Conservation (phyloP, 2,888 invertebrate species). For the Parascotia fuliginaria region DNA sequence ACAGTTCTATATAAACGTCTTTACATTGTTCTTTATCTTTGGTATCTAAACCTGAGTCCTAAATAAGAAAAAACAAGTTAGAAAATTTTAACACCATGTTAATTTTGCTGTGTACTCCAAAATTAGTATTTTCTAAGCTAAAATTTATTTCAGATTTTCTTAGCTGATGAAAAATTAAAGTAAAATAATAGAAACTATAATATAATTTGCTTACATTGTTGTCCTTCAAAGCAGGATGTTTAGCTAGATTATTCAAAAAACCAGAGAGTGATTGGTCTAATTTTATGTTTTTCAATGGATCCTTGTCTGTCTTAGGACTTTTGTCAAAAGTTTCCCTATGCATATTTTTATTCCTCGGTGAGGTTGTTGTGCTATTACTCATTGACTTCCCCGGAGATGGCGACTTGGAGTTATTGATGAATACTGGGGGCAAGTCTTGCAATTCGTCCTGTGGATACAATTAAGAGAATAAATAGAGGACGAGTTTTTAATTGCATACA, state of each 20-base stretch:
- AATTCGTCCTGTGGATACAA: slow-evolving; percentile 51
- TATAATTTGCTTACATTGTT: too few species aligned
- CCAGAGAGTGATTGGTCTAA: slow-evolving; percentile 56
- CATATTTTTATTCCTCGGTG: slow-evolving; percentile 46
- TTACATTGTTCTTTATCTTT: slow-evolving; percentile 69
- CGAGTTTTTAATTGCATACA: too few species aligned
- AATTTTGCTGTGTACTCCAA: too few species aligned
- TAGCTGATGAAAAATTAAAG: too few species aligned
- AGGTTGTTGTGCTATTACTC: slow-evolving; percentile 52
- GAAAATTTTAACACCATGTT: too few species aligned
- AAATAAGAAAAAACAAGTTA: slow-evolving; percentile 11
- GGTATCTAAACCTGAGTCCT: slow-evolving; percentile 45
- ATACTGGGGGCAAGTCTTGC: slow-evolving; percentile 44
- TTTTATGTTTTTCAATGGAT: slow-evolving; percentile 59
- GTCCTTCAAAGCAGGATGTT: slow-evolving; percentile 52
- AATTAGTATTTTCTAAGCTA: too few species aligned
- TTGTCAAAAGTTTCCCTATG: slow-evolving; percentile 51
- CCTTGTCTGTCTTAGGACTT: slow-evolving; percentile 47
- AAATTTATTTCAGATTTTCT: too few species aligned
- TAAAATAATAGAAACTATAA: too few species aligned
- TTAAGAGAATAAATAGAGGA: background rate
- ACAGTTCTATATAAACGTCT: slow-evolving; percentile 84
- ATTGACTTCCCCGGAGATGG: slow-evolving; percentile 45
- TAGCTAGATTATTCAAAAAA: slow-evolving; percentile 52
- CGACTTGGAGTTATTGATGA: slow-evolving; percentile 36